phyloP scores from a whole-genome alignment of 2,113 vertebrate species.

The Butorides virescens region DNA sequence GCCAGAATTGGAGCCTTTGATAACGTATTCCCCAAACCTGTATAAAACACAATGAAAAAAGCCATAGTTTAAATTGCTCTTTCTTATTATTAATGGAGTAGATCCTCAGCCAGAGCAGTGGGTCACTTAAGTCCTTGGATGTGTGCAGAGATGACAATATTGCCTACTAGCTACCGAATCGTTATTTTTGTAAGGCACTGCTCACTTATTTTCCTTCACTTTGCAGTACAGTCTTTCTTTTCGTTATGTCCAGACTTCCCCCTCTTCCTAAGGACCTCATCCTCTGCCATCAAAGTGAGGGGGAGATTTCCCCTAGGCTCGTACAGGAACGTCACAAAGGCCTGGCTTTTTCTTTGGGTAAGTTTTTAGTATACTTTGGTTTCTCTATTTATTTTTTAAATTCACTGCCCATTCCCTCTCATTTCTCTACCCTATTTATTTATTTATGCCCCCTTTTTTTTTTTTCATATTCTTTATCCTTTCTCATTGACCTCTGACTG shows the following conservation, averaged over 20 bases:
- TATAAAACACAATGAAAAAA: slow-evolving; percentile 51
- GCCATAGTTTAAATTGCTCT: slow-evolving; percentile 26
- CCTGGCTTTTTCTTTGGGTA: slow-evolving; percentile 40
- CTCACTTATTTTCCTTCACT: slow-evolving; percentile 23
- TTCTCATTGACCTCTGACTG: neutral
- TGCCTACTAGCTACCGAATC: slow-evolving; percentile 30
- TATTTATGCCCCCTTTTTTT: neutral
- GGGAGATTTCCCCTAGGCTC: neutral
- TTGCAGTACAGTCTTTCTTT: slow-evolving; percentile 16
- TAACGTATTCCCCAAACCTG: slow-evolving; percentile 35
- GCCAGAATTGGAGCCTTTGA: slow-evolving; percentile 57
- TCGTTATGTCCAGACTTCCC: neutral
- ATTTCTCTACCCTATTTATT: neutral
- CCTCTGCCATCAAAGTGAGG: neutral
- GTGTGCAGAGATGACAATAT: slow-evolving; percentile 37
- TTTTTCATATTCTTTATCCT: neutral
- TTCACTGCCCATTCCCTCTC: neutral
- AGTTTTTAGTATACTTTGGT: slow-evolving; percentile 11
- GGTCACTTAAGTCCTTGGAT: slow-evolving; percentile 41
- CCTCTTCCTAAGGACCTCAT: neutral
- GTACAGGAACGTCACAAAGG: neutral
- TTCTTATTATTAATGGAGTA: slow-evolving; percentile 51
- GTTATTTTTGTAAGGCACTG: neutral
- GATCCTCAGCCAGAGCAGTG: slow-evolving; percentile 21
- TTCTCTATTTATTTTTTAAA: neutral